phyloP scores from a whole-genome alignment of 1,140 invertebrate genomes.

The Drosophila jambulina region DNA sequence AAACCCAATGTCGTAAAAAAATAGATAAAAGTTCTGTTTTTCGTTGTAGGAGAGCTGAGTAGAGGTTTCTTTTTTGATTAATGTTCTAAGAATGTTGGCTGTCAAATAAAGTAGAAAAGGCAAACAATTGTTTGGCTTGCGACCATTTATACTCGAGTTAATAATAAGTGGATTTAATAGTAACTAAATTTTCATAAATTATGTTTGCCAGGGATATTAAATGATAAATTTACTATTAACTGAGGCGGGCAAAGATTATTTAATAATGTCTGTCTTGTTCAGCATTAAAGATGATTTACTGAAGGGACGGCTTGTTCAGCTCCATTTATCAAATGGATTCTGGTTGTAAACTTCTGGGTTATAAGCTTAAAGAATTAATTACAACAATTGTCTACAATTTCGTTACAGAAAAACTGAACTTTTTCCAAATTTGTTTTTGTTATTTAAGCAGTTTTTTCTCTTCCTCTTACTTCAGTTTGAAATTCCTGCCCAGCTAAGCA shows the following conservation, averaged over 20 bases:
- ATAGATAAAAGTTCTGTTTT: conserved; percentile 8
- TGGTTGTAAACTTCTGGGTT: background rate
- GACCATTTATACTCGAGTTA: background rate
- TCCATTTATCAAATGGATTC: background rate
- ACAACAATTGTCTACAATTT: background rate
- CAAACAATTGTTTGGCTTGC: conserved; percentile 1
- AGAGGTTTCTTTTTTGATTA: conserved; percentile 19
- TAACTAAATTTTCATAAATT: conserved; percentile 6
- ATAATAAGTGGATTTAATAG: conserved; percentile 3
- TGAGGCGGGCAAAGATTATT: background rate
- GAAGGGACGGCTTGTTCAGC: background rate
- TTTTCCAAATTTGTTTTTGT: background rate
- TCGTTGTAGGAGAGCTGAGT: background rate
- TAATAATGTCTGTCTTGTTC: background rate
- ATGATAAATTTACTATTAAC: conserved; percentile 1
- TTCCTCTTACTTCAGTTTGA: background rate
- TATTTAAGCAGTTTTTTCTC: background rate
- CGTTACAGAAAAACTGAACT: background rate
- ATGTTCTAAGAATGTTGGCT: conserved; percentile 11
- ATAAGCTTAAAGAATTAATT: background rate
- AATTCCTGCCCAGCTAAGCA: background rate
- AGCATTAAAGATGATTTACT: background rate
- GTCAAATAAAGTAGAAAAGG: conserved; percentile 22
- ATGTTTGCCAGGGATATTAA: background rate
- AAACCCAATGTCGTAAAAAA: conserved; percentile 29